These are phyloP conservation scores for Syrphus vitripennis DNA, from an alignment of 2,888 invertebrate genomes.

Conservation along the genomic window DNA sequence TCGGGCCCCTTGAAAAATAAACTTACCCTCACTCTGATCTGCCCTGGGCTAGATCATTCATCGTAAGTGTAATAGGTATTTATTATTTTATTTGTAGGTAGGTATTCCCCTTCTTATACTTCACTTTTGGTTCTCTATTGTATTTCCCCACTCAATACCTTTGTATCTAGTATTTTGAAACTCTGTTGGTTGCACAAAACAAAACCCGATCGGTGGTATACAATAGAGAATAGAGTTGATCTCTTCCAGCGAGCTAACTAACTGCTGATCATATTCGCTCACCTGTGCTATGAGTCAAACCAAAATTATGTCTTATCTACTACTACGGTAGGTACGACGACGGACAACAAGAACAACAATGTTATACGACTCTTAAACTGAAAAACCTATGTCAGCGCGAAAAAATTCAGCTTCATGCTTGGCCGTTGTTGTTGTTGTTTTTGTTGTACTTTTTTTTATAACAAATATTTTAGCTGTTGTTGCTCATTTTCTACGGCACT, in stretches of 20 bases:
- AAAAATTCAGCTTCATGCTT: slow-evolving; percentile 55
- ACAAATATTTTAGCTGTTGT: slow-evolving; percentile 21
- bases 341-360: background rate
- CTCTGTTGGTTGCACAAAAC: slow-evolving; percentile 52
- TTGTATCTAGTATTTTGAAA: slow-evolving; percentile 41
- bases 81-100: too few relatives aligned
- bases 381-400: slow-evolving; percentile 51
- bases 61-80: background rate
- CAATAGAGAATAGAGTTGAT: slow-evolving; percentile 58
- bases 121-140: slow-evolving; percentile 24
- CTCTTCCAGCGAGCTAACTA: slow-evolving; percentile 40
- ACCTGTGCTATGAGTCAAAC: slow-evolving; percentile 68
- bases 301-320: slow-evolving; percentile 58
- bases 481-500: slow-evolving; percentile 49
- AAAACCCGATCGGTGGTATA: slow-evolving; percentile 8
- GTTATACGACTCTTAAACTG: slow-evolving; percentile 25
- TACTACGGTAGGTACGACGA: background rate
- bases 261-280: slow-evolving; percentile 59
- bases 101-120: background rate
- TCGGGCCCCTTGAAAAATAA: background rate
- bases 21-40: background rate
- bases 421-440: background rate
- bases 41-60: background rate
- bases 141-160: slow-evolving; percentile 18
- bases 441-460: slow-evolving; percentile 21